Conservation (phyloP, 2,797 vertebrate genomes). For the Pempheris klunzingeri region DNA sequence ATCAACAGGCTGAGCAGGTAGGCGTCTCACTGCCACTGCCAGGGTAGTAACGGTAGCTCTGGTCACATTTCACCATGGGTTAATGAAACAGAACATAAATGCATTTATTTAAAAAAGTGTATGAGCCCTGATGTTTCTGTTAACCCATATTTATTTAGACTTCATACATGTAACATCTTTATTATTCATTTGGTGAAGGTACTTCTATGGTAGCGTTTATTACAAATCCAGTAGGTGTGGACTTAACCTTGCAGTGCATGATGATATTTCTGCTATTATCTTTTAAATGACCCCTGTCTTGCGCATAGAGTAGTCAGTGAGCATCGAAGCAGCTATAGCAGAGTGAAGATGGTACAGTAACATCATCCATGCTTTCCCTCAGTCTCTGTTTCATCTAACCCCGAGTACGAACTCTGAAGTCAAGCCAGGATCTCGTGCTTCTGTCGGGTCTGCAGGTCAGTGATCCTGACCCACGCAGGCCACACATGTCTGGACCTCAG, state of each 20-base stretch:
- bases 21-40: not conserved
- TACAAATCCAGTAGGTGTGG: not conserved
- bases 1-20: conserved; percentile 17
- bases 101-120: too few species aligned
- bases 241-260: not conserved
- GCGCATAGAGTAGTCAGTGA: not conserved
- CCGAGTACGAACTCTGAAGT: not conserved
- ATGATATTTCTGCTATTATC: not conserved
- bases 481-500: not conserved
- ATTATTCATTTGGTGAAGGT: not conserved
- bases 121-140: not conserved
- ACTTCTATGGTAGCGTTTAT: not conserved
- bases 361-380: not conserved
- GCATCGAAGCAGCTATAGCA: conserved; percentile 13
- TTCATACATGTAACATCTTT: not conserved
- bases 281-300: not conserved
- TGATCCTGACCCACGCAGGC: conserved; percentile 1
- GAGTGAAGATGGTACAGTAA: not conserved
- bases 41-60: not conserved
- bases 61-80: too few species aligned
- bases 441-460: conserved; percentile 13
- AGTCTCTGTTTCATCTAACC: conserved; percentile 8
- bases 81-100: too few species aligned
- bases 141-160: not conserved
- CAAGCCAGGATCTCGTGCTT: not conserved